Evolutionary conservation across 2,113 vertebrate species (phyloP), one percentile per base, ranked within the genome.

Genomic region (Nycticebus coucang): DNA sequence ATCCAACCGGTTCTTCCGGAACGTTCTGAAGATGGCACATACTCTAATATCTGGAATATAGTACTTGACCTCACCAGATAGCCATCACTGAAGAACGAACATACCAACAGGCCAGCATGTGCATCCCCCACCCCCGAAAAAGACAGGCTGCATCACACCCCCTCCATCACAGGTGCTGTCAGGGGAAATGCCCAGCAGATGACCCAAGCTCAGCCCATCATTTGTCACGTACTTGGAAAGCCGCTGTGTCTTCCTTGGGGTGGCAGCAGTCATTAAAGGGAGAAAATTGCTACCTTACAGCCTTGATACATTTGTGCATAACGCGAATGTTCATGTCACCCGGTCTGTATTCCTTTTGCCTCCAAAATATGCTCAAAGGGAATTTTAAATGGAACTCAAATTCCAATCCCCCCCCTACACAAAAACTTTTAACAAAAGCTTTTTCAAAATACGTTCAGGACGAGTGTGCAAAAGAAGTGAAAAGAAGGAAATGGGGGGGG

Each of bases 171-270:
- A 66, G 82, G 77, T n/a, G 72, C 5, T 64, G 57, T 69, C 94
- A 17, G 11, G 66, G 84, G 81, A 84, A 81, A 77, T 41, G 62
- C 82, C 83, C 66, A n/a, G 15, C 87, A 26, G 74, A 68, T 26
- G 89, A 57, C 86, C 85, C 74, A 33, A 45, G 24, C 80, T 45
- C 50, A 37, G 91, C 89, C 87, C 89, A 91, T n/a, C 77, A 45
- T 28, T 57, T 91, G 87, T 94, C 84, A 93, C 50, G 21, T 88
- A 86, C 96, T 97, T 66, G 69, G 60, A 96, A 96, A 95, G 60
- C 68, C 81, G 94, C 96, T 75, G 93, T 84, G 91, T 92, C 95
- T 95, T 84, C 91, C 96, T 92, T 80, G 94, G 88, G 93, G 96
- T 92, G 93, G 82, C 92, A 97, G 60, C 79, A 93, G 35, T 78